Base-by-base conservation (phyloP, 2,797 vertebrate species). In the Gypaetus barbatus region DNA sequence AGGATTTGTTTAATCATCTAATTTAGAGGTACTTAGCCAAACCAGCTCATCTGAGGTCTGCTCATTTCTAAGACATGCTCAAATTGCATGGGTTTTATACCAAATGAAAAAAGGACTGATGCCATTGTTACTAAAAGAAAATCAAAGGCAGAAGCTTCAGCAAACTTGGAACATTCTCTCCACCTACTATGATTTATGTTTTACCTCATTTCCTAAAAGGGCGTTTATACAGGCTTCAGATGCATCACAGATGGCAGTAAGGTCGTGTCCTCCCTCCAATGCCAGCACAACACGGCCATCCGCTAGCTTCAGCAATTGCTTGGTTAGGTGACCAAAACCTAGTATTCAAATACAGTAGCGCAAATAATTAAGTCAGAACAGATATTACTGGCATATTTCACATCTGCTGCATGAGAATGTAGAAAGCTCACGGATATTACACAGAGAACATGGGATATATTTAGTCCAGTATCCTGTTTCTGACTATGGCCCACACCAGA, bases 151-250 rank as follows among this genome's bases (percentile, higher is more conserved):
- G 33, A 28, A 56, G 14, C 58, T 89, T 33, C 51, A 61, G 37
- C 33, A 75, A 60, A 58, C 48, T 44, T n/a, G 31, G 27, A 51
- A 74, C 35, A 44, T 90, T 82, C 25, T 77, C 46, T 90, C 58
- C 79, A 69, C 69, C 51, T 74, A 28, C 35, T 58, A 21, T 15
- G 56, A 74, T 56, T 66, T 66, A 39, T 78, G 68, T 95, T 85
- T 98, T 98, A 98, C 98, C 98, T 99, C 98, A 97, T 98, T 98
- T 98, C 98, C 98, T 97, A 98, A 98, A 96, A 98, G 98, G 90
- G 98, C 97, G 57, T 98, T 97, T 91, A 98, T 97, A 87, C 98
- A 98, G 96, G 98, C 98, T 96, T 98, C 97, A 95, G 98, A 98
- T 80, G 98, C 98, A 73, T 98, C 98, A 89, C 98, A 98, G 89